These are phyloP conservation scores for Tipula confusa DNA, from an alignment of 2,888 invertebrate species.

Conservation along the genomic window DNA sequence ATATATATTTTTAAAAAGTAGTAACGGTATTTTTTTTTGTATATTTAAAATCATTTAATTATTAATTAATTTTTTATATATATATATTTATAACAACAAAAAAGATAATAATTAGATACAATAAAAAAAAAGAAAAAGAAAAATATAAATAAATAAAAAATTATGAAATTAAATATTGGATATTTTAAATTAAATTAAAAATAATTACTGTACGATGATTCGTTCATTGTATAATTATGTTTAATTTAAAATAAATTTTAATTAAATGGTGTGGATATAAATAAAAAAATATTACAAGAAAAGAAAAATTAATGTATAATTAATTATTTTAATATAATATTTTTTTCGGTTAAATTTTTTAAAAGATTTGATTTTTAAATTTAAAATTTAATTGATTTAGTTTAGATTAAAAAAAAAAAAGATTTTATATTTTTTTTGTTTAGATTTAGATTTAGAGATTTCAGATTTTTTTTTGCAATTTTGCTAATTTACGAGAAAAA, in stretches of 20 bases:
- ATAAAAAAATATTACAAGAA: slow-evolving; percentile 1
- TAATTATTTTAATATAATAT: slow-evolving; percentile 1
- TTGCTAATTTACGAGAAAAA: slow-evolving; percentile 6
- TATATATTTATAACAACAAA: slow-evolving; percentile 20
- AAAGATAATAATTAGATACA: slow-evolving; percentile 25
- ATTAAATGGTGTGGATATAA: slow-evolving; percentile 16
- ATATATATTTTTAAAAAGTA: background rate
- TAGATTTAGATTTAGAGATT: background rate
- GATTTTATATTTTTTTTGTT: slow-evolving; percentile 26
- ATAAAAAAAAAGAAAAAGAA: slow-evolving; percentile 8
- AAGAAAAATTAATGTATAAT: slow-evolving; percentile 8
- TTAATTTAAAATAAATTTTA: slow-evolving; percentile 3
- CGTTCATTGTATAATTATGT: background rate
- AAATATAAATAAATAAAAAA: slow-evolving; percentile 26
- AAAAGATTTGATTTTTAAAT: slow-evolving; percentile 4
- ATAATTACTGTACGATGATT: background rate
- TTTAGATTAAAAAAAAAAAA: background rate
- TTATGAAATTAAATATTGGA: slow-evolving; percentile 12
- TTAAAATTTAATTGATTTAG: background rate
- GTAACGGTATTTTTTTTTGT: background rate
- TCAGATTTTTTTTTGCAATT: background rate
- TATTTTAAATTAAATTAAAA: slow-evolving; percentile 25
- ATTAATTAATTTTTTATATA: slow-evolving; percentile 29
- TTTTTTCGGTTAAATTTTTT: background rate
- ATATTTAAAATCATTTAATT: background rate